These are phyloP conservation scores for Polietes domitor DNA, from an alignment of 2,888 invertebrate species.

Conservation along the genomic window DNA sequence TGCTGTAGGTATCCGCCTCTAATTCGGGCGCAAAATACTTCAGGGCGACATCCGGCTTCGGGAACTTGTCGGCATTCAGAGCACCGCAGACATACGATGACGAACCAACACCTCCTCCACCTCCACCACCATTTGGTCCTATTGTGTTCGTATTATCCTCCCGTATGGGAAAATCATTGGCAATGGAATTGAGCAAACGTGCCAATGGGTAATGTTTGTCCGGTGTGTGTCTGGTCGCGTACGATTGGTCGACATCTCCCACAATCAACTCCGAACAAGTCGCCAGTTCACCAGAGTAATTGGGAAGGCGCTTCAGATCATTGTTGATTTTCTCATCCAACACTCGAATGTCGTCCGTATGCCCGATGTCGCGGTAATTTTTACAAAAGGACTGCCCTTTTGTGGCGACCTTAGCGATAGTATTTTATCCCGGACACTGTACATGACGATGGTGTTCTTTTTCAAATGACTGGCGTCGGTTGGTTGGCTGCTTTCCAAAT, in stretches of 20 bases:
- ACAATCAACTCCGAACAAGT: background rate
- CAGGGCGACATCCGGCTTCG: background rate
- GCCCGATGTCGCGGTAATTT: background rate
- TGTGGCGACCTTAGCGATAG: background rate
- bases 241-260: background rate
- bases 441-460: background rate
- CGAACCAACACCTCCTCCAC: too few species aligned
- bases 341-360: background rate
- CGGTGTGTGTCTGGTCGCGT: background rate
- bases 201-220: background rate
- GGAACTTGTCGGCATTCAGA: background rate
- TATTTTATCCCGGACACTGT: background rate
- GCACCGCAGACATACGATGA: constrained; percentile 8
- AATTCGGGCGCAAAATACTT: background rate
- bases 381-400: constrained; percentile 2
- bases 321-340: background rate
- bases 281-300: background rate
- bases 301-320: background rate
- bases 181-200: background rate
- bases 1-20: background rate
- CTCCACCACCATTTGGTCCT: too few species aligned
- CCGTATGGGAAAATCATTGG: background rate
- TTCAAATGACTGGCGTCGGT: background rate
- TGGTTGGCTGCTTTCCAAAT: background rate
- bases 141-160: too few species aligned